These are phyloP conservation scores for Dolichotis patagonum DNA, from an alignment of 2,113 vertebrate genomes.

Conservation along the genomic window DNA sequence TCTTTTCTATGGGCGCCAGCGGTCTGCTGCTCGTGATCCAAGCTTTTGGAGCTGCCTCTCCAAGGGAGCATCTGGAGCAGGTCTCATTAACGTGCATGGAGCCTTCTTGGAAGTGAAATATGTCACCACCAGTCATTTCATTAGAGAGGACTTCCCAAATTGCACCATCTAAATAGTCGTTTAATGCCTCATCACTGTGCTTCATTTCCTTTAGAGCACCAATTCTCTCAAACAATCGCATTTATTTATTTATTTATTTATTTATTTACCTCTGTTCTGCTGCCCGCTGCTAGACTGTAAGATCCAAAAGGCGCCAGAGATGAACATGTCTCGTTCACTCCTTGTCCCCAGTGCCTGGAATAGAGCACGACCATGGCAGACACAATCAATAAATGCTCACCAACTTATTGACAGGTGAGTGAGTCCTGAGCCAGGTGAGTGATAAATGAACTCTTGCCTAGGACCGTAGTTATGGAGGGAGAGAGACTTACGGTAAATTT, in stretches of 20 bases:
- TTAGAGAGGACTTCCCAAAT: rapidly evolving
- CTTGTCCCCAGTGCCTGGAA: not conserved
- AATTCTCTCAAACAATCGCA: not conserved
- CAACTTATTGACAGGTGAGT: not conserved
- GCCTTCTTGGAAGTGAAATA: not conserved
- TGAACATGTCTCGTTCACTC: rapidly evolving
- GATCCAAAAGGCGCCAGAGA: not conserved
- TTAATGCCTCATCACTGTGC: rapidly evolving
- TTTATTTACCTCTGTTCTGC: not conserved
- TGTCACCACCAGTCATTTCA: rapidly evolving
- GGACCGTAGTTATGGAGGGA: not conserved
- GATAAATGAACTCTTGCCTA: rapidly evolving
- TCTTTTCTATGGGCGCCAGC: rapidly evolving
- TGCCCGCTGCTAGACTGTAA: not conserved
- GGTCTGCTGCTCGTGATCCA: not conserved
- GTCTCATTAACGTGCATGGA: rapidly evolving
- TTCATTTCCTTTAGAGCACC: not conserved
- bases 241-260: too few relatives aligned
- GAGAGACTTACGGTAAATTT: too few relatives aligned
- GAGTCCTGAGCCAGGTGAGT: not conserved
- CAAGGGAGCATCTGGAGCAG: not conserved
- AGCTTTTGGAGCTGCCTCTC: not conserved
- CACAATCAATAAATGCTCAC: not conserved
- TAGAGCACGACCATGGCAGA: not conserved
- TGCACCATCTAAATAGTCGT: rapidly evolving